Base-by-base conservation (phyloP, 2,113 vertebrate genomes). In the Gymnorhina tibicen region DNA sequence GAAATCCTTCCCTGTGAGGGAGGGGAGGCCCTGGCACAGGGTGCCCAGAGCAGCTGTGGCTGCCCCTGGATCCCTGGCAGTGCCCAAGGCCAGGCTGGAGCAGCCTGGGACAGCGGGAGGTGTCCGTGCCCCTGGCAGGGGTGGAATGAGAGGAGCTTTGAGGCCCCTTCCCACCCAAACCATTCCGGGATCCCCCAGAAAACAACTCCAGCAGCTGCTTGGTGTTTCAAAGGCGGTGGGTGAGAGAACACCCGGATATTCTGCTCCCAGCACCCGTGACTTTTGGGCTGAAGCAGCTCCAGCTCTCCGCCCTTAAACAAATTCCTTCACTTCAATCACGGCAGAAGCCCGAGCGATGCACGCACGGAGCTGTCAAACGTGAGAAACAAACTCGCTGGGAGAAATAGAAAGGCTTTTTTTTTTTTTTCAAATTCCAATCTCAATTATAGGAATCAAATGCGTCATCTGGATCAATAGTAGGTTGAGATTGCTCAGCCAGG, bases 371-470 rank as follows among this genome's bases (percentile, higher is more conserved):
- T 85, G 74, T 9, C 62, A 75, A 63, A 72, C 32, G 19, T 26
- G 39, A 82, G 70, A 13, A 77, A 70, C 19, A 81, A 96, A 81
- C 27, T 12, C 3, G 13, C 77, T 78, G 87, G 47, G 32, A 56
- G 70, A 79, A 87, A 59, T 2, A n/a, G 70, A 41, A 68, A 39
- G 11, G 13, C 17, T 33, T 46, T 55, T 27, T 55, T 52, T 68
- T 44, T 52, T 56, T 63, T 7, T n/a, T n/a, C n/a, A 1, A 14
- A 5, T 69, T 69, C 78, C 13, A 7, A 20, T 90, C 70, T 87
- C 58, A 75, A 63, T 96, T 93, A 44, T 49, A 85, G 95, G 78
- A 83, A 72, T 90, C 74, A 16, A 41, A 78, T 60, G 60, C n/a
- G 3, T 82, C 88, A 78, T 47, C 56, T 53, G 62, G 81, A 87